Evolutionary conservation across 2,797 vertebrate species (phyloP).

Genomic region (Gymnothorax javanicus): DNA sequence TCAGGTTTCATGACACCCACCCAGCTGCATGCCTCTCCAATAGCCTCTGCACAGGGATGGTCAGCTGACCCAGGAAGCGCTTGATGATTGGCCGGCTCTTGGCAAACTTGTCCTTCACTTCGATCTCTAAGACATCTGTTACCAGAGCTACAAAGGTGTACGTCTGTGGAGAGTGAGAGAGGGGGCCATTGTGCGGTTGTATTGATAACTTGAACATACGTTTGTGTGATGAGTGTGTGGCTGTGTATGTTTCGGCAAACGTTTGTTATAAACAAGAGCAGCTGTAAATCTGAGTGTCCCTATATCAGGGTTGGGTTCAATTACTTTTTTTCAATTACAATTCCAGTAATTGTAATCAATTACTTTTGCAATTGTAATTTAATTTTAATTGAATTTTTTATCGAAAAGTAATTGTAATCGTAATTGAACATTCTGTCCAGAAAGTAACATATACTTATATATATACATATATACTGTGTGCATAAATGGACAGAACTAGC

Average conservation of each 20-base stretch:
- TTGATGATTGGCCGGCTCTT: slow-evolving; percentile 98
- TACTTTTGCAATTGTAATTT: too few relatives aligned
- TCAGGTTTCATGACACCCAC: slow-evolving; percentile 64
- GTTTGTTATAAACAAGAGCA: slow-evolving; percentile 1
- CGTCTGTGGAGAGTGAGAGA: slow-evolving; percentile 75
- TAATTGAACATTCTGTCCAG: too few relatives aligned
- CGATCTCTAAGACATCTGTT: slow-evolving; percentile 97
- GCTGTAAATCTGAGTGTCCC: background rate
- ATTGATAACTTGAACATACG: background rate
- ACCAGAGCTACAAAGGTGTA: slow-evolving; percentile 96
- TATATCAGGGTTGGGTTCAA: too few relatives aligned
- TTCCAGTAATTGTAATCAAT: too few relatives aligned
- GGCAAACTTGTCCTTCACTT: slow-evolving; percentile 98
- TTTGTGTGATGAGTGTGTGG: background rate
- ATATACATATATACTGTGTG: background rate
- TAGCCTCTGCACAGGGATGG: slow-evolving; percentile 92
- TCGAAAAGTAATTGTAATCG: too few relatives aligned
- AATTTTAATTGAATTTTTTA: too few relatives aligned
- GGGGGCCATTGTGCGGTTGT: background rate
- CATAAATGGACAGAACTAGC: too few relatives aligned
- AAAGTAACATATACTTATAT: too few relatives aligned
- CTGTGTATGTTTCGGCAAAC: background rate
- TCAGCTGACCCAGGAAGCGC: slow-evolving; percentile 94
- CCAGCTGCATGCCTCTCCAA: slow-evolving; percentile 90
- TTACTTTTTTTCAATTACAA: too few relatives aligned